Base-by-base conservation (phyloP, 2,113 vertebrate species). In the Lethenteron camtschaticum region DNA sequence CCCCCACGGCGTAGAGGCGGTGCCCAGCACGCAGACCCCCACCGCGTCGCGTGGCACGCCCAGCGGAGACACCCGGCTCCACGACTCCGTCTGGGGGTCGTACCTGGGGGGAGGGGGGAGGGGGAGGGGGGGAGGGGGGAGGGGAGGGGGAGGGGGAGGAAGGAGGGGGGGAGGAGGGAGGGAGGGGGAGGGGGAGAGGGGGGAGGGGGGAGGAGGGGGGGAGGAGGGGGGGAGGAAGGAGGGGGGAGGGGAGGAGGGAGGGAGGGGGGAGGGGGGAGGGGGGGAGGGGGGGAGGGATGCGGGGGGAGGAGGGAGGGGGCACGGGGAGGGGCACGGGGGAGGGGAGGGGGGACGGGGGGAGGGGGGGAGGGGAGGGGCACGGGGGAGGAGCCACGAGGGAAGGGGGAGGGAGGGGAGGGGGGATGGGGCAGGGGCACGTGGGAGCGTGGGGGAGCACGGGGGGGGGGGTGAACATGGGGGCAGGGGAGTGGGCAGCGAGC, bases 11-110 rank as follows among this genome's bases (percentile, higher is more conserved):
- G 56, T 85, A 85, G 41, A 85, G 74, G 69, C 77, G 81, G 70
- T 85, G 82, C 69, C 82, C 82, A 85, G 81, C 9, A 85, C 81
- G 72, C 83, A 85, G 18, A 84, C 82, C 12, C 83, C 83, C 75
- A 85, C 83, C 71, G 82, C 83, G 76, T 85, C 83, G 76, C 82
- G 75, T 71, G 82, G 82, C 78, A 83, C 83, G 75, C 81, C 83
- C 72, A 85, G 71, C 16, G 83, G 82, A 73, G 82, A 80, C n/a
- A 85, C 82, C 77, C 81, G 83, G 57, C 82, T 84, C 82, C 82
- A 85, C 1, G 82, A 82, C 73, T 85, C 83, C 58, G 83, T 85
- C 79, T 85, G 84, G 11, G 83, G 83, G 71, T 85, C 83, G 68
- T 85, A 85, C 18, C 83, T 84, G 24, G 24, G 24, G 24, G 24